Base-by-base conservation (phyloP, 2,888 invertebrate genomes). In the Linhomoeus sp. region DNA sequence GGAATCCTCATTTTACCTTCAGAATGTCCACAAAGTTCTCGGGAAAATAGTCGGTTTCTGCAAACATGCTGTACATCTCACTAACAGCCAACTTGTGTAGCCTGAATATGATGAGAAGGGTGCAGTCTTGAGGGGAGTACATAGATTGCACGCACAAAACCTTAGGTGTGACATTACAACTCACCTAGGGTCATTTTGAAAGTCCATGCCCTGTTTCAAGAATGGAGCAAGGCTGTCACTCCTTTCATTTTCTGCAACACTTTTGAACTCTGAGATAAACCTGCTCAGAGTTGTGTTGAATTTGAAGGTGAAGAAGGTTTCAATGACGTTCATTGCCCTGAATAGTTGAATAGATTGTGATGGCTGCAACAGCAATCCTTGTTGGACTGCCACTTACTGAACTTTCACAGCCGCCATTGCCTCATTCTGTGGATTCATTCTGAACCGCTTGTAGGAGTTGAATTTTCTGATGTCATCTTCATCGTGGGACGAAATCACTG, bases 231-330 rank as follows among this genome's bases (percentile, higher is more conserved):
- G 19, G 5, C n/a, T 19, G 12, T 41, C 23, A 41, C 15, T 22
- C 5, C 24, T 23, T 5, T 15, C n/a, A 37, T 25, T 37, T 5
- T 35, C 36, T 7, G 15, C 3, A 5, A 55, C 54, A 26, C 53
- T 47, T 52, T 64, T 64, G 55, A 64, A 65, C 52, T 60, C 51
- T 45, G 56, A 50, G 51, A 63, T 58, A 51, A 65, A 65, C 53
- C 59, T 57, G 63, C 61, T 61, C 46, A 66, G 52, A 48, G 64
- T 51, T 36, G 58, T 55, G 52, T 66, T 66, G 56, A 66, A 66
- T 33, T 62, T 58, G 50, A 62, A 65, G 52, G 64, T 66, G 58
- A 64, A 63, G 51, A 66, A 63, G 35, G 64, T 22, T 12, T 33
- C 36, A 3, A 36, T 17, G 20, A 43, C 43, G 9, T 23, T 12